Base-by-base conservation (phyloP, 2,888 invertebrate genomes). In the Lepetodrilus schrolli region DNA sequence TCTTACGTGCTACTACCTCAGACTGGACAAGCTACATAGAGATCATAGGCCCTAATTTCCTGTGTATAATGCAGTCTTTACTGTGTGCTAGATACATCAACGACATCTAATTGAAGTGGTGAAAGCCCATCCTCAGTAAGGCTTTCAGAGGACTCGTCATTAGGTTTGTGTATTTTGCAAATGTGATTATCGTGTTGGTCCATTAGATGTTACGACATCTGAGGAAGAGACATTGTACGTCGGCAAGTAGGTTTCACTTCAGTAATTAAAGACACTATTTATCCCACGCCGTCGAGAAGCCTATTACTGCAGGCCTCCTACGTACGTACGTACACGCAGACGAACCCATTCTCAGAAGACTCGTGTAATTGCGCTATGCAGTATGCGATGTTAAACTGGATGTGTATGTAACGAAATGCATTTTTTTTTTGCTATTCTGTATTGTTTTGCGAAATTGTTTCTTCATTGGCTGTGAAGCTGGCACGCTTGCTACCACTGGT, bases 41-140 rank as follows among this genome's bases (percentile, higher is more conserved):
- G 58, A 58, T 58, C 58, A 58, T 30, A 58, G 58, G 26, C 30
- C n/a, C 58, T 30, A 23, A 30, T 58, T 58, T 58, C 58, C 58
- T 58, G 30, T 30, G 23, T 30, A 10, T 58, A 58, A 58, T 58
- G 58, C 8, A 58, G 26, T 58, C 58, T 58, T 30, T 30, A 34
- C 26, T 30, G 58, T n/a, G 17, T 58, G 13, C 58, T n/a, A 58
- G 26, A 34, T 58, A 58, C 58, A 58, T 58, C 58, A 58, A 30
- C 58, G 34, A 30, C 58, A 58, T 30, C 26, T 58, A 58, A 58
- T 58, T 58, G 58, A 58, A 34, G 58, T 30, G 34, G 30, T 30
- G 58, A 23, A 26, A 58, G 26, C 34, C 26, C 26, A 34, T 17
- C 30, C 58, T 30, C 58, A 30, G 34, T 34, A 10, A 58, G 17